Conservation (phyloP, 2,113 vertebrate species). For the Opisthocomus hoazin region DNA sequence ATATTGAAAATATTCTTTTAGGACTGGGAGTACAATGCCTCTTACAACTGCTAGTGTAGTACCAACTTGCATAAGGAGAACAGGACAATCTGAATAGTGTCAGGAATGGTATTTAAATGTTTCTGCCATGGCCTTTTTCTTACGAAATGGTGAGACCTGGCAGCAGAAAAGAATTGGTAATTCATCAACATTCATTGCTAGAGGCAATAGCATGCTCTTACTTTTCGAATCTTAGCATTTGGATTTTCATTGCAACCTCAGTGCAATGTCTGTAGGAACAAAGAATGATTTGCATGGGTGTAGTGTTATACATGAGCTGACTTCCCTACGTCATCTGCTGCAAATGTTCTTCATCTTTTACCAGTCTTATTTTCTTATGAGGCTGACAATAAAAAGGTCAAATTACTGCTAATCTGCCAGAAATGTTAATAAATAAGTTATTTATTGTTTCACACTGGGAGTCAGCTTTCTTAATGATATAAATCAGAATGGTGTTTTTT, state of each 20-base stretch:
- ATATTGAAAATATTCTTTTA: not conserved
- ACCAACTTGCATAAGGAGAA: not conserved
- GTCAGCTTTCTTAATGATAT: not conserved
- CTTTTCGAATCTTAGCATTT: not conserved
- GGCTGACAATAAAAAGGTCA: not conserved
- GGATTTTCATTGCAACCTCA: not conserved
- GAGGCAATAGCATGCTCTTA: not conserved
- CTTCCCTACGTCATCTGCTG: not conserved
- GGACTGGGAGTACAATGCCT: not conserved
- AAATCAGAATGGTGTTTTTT: not conserved
- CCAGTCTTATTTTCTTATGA: not conserved
- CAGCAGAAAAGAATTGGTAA: not conserved
- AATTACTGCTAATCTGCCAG: not conserved
- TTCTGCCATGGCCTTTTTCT: not conserved
- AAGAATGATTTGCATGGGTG: not conserved
- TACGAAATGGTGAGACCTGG: not conserved
- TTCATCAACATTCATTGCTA: not conserved
- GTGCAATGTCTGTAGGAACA: not conserved
- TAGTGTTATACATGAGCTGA: not conserved
- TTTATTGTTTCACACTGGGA: not conserved
- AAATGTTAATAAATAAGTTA: not conserved
- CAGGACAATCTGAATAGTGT: not conserved
- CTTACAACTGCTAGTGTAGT: not conserved
- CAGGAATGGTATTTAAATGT: not conserved
- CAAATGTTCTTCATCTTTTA: not conserved